These are phyloP conservation scores for Orthosia gothica DNA, from an alignment of 2,888 invertebrate genomes.

Conservation along the genomic window DNA sequence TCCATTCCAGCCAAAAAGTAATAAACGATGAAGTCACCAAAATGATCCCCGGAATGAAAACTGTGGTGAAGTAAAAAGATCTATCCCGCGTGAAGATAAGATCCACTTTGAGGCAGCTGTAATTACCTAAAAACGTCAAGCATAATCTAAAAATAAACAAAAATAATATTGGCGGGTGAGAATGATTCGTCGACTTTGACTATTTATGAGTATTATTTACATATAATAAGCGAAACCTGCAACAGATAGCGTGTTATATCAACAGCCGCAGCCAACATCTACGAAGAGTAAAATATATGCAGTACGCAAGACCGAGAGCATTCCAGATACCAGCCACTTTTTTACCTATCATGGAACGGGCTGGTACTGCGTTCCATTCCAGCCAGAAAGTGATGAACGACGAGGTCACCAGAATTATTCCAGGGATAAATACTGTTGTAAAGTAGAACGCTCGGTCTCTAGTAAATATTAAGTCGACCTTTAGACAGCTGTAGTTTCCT, in stretches of 20 bases:
- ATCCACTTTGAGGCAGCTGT: slow-evolving; percentile 98
- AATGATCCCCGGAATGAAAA: slow-evolving; percentile 99
- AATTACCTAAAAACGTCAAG: slow-evolving; percentile 95
- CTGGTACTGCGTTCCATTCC: slow-evolving; percentile 97
- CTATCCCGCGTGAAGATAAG: slow-evolving; percentile 98
- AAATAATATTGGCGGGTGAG: slow-evolving; percentile 67
- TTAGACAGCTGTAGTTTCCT: slow-evolving; percentile 98
- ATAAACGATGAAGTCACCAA: slow-evolving; percentile 99
- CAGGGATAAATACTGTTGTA: slow-evolving; percentile 97
- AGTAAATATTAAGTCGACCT: slow-evolving; percentile 96
- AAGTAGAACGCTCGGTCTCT: slow-evolving; percentile 97
- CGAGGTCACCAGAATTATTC: slow-evolving; percentile 97
- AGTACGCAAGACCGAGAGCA: slow-evolving; percentile 85
- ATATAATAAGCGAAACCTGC: slow-evolving; percentile 83
- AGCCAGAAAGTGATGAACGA: slow-evolving; percentile 97
- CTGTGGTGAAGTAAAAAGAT: slow-evolving; percentile 99
- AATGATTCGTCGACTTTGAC: slow-evolving; percentile 71
- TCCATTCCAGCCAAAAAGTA: slow-evolving; percentile 99
- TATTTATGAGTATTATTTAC: slow-evolving; percentile 71
- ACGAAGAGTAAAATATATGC: slow-evolving; percentile 81
- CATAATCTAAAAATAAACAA: slow-evolving; percentile 85
- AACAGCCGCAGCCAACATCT: slow-evolving; percentile 88
- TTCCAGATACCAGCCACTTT: slow-evolving; percentile 82
- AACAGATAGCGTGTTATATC: slow-evolving; percentile 85
- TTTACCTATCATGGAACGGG: slow-evolving; percentile 97